Evolutionary conservation across 1,140 invertebrate genomes (phyloP), one percentile per base, ranked within the genome.

Genomic region (Probaryconus sp.): DNA sequence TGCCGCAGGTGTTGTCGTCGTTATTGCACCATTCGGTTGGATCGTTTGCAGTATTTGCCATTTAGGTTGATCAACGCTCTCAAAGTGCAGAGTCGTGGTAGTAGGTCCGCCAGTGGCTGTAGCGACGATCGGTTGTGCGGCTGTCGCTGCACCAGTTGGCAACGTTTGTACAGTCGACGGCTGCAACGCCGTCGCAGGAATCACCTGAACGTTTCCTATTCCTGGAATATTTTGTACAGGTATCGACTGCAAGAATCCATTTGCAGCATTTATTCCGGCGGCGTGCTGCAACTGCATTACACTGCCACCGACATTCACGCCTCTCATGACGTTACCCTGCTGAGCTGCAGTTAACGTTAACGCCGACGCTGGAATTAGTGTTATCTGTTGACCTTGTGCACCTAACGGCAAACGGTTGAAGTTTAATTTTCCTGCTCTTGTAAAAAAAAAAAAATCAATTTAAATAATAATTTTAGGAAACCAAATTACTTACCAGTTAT

Each of bases 201-300:
- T 92, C 0, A 94, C 91, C 86, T 94, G 93, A 1, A 94, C 92
- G 76, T 93, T 93, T 16, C 94, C 93, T 9, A 95, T 77, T 3
- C 93, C 93, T 42, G 92, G 92, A 33, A 93, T 92, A 83, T 93
- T 92, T 79, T 93, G 92, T 7, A 92, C 88, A 0, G 91, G 90
- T 63, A 92, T 87, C 1, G 91, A 90, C 72, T 92, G 91, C 1
- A 92, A 72, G 45, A 88, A 87, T 6, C 86, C 82, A 28, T 87
- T 88, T 0, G 83, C 64, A 0, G 81, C 65, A 9, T 81, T 83
- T 13, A 87, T 78, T 2, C 83, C 81, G 0, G 68, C 31, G 2
- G 73, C 56, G 1, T 84, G 85, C 26, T 88, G 87, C 4, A 88
- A 53, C 35, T 88, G 87, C 85, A 88, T 87, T 64, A 88, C 82